Base-by-base conservation (phyloP, 53 echinoderm and acorn worm species). In the Temnopleurus reevesii region DNA sequence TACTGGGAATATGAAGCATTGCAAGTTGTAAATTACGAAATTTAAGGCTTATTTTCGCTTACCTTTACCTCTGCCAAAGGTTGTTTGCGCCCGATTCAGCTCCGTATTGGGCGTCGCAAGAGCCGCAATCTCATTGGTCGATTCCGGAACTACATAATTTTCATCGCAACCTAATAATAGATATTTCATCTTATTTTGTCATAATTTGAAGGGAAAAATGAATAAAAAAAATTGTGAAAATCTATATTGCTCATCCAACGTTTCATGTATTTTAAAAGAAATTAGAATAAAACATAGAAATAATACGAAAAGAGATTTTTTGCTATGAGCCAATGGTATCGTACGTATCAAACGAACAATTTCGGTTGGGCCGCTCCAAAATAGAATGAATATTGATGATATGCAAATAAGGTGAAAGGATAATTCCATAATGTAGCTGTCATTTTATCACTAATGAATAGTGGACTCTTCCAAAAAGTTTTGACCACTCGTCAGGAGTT, bases 301-400 rank as follows among this genome's bases (percentile, higher is more conserved):
- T 49, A 49, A 34, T 18, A 33, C 18, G 34, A 63, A 59, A 63
- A 12, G 33, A 2, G 0, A 17, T 17, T 17, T 4, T 27, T 13
- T 15, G 12, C 24, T 15, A 15, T 21, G 3, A 81, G 33, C 81
- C 81, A 81, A 49, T 47, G 15, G 19, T 12, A 51, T 51, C 46
- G 18, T 19, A 19, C 29, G 49, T 28, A 28, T 5, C 29, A 21
- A 54, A 8, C 4, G 9, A 53, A 12, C 45, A 5, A 8, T 1
- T 4, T 53, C 53, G 28, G 81, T 51, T 51, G 81, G 81, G 81
- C 31, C 30, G 53, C 81, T 81, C 81, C 81, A 81, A 47, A 81
- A 6, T 47, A 1, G 28, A 27, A 81, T 81, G 81, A 81, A 81
- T 81, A 81, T 81, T 81, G 27, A 81, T 81, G 45, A 77, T 46